Evolutionary conservation across 2,797 vertebrate genomes (phyloP).

Genomic region (Poeciliopsis infans): DNA sequence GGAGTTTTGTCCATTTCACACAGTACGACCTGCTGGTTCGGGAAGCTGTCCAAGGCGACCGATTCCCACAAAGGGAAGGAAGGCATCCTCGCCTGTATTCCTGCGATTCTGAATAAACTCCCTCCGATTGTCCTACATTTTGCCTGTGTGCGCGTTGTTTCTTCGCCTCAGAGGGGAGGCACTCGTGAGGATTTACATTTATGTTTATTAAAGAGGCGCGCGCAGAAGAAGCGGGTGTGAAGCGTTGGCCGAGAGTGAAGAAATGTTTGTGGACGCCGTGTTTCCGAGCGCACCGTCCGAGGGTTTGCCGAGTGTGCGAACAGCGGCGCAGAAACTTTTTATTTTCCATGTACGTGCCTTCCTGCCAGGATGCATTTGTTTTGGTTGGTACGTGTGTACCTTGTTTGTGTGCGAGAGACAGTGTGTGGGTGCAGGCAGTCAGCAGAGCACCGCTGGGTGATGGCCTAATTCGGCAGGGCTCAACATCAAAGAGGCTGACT

Average conservation of each 20-base stretch:
- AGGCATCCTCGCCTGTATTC: constrained; percentile 40
- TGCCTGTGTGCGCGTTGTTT: constrained; percentile 18
- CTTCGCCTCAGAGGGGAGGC: constrained; percentile 50
- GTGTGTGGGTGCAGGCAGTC: constrained; percentile 54
- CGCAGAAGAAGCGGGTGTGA: constrained; percentile 43
- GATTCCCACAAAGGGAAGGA: constrained; percentile 44
- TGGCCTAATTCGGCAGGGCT: constrained; percentile 78
- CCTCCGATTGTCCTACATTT: constrained; percentile 67
- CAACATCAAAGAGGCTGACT: constrained; percentile 78
- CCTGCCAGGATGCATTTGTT: constrained; percentile 57
- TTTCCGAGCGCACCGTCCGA: constrained; percentile 19
- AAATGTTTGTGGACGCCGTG: constrained; percentile 24
- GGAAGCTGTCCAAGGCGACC: constrained; percentile 9
- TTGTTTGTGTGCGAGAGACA: constrained; percentile 34
- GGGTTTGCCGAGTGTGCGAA: constrained; percentile 13
- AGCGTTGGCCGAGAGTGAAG: constrained; percentile 21
- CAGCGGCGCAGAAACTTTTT: constrained; percentile 25
- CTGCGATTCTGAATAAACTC: constrained; percentile 62
- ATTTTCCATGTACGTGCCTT: constrained; percentile 39
- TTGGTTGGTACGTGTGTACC: constrained; percentile 46
- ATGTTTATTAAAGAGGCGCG: constrained; percentile 61
- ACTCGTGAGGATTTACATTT: constrained; percentile 65
- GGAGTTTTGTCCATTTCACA: constrained; percentile 19
- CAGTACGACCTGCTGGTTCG: constrained; percentile 26
- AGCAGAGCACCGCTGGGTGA: constrained; percentile 70